Conservation (phyloP, 1,140 invertebrate species). For the Mylabris phalerata region DNA sequence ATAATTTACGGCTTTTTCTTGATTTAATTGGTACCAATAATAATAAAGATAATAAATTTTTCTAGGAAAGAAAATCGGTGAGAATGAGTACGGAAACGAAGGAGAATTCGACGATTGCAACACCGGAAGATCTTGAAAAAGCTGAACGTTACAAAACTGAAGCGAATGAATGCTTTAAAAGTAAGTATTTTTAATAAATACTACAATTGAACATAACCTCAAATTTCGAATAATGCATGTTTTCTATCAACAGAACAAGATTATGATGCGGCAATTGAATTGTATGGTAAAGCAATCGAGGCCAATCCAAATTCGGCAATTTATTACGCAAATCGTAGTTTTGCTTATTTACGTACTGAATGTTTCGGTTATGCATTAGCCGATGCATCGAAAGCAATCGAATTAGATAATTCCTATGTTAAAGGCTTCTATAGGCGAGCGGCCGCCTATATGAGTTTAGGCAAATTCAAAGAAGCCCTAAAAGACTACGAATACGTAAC, state of each 20-base stretch:
- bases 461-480: conserved; percentile 94
- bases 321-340: conserved; percentile 90
- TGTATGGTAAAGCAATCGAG: conserved; percentile 89
- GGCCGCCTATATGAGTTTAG: conserved; percentile 92
- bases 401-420: conserved; percentile 82
- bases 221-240: not conserved
- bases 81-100: conserved; percentile 24
- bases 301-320: conserved; percentile 74
- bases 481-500: conserved; percentile 94
- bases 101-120: conserved; percentile 3
- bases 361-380: conserved; percentile 87
- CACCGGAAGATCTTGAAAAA: conserved; percentile 44
- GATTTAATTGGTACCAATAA: conserved; percentile 1
- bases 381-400: conserved; percentile 89
- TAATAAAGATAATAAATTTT: conserved; percentile 1
- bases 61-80: not conserved
- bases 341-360: conserved; percentile 87
- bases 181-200: conserved; percentile 47
- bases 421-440: conserved; percentile 95
- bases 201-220: conserved; percentile 14
- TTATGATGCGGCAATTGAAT: conserved; percentile 80
- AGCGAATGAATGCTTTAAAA: conserved; percentile 82
- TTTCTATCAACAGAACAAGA: conserved; percentile 70
- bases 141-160: conserved; percentile 75
- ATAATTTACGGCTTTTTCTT: conserved; percentile 1